These are phyloP conservation scores for Dicrurus megarhynchus DNA, from an alignment of 2,113 vertebrate species.

Conservation along the genomic window DNA sequence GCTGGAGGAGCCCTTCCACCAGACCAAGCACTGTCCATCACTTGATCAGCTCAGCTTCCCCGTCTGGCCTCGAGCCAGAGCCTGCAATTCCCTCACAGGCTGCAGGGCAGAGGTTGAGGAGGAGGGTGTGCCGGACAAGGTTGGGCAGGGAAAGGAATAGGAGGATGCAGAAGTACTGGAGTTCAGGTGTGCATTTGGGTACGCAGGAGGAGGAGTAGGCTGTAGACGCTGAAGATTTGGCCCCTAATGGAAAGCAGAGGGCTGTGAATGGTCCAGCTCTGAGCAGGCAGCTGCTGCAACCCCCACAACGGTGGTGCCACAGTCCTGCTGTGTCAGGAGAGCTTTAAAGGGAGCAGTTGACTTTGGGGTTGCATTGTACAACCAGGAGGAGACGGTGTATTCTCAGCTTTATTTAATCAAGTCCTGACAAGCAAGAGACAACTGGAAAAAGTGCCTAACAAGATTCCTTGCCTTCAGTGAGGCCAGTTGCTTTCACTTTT, in stretches of 20 bases:
- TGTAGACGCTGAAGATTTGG: neutral
- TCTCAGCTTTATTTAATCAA: neutral
- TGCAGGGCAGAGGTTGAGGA: neutral
- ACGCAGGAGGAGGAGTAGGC: neutral
- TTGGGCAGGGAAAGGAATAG: neutral
- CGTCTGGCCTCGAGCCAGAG: neutral
- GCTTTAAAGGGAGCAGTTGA: neutral
- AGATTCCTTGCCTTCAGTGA: neutral
- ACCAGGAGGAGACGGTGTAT: neutral
- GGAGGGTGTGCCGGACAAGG: neutral
- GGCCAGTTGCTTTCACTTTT: neutral
- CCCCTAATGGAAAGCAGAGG: neutral
- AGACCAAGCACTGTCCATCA: neutral
- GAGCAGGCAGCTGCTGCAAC: neutral
- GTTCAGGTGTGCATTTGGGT: neutral
- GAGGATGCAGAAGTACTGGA: neutral
- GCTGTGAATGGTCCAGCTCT: neutral
- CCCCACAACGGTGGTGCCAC: rapidly evolving
- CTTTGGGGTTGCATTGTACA: neutral
- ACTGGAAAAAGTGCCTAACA: neutral
- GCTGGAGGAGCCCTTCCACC: neutral
- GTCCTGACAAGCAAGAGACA: neutral
- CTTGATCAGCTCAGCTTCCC: neutral
- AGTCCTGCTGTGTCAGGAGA: neutral
- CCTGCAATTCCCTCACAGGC: neutral